Base-by-base conservation (phyloP, 2,797 vertebrate species). In the Lacerta bilineata region DNA sequence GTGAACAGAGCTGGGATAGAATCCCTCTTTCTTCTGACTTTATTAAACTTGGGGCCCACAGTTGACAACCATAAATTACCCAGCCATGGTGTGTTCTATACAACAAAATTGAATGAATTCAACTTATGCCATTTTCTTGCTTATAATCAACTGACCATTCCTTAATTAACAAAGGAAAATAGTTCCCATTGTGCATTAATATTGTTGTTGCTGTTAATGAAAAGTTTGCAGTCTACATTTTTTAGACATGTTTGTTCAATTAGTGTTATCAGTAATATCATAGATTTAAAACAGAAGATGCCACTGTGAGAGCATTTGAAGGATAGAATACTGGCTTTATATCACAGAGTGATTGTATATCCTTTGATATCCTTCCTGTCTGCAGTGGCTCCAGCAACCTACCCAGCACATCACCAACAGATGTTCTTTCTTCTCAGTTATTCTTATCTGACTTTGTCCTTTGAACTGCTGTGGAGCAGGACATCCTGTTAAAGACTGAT, bases 241-340 rank as follows among this genome's bases (percentile, higher is more conserved):
- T 80, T 84, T 72, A 43, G 61, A 69, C 78, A 64, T 88, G 18
- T 39, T 46, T 78, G 8, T 78, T 71, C 64, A 29, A 46, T 80
- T 74, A 68, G 41, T 55, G n/a, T 75, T 81, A 76, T 66, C 85
- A 82, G 36, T 33, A 33, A 61, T 33, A 81, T 78, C 80, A 76
- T 64, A 86, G 27, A 77, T 89, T 86, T 76, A 69, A 77, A 81
- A 75, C 29, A 83, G 80, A 81, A 61, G n/a, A 27, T 74, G 72
- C 61, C 61, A 75, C 61, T 79, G 33, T 78, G 23, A 43, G 17
- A 66, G 25, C n/a, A 55, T 50, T 69, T 88, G 87, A 88, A 89
- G 94, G 85, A 91, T 83, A 88, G 94, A 89, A 90, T 84, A 88
- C 81, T 91, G 36, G 88, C 87, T 87, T 88, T 69, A 74, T 74